Base-by-base conservation (phyloP, 2,888 invertebrate species). In the Clunio marinus region DNA sequence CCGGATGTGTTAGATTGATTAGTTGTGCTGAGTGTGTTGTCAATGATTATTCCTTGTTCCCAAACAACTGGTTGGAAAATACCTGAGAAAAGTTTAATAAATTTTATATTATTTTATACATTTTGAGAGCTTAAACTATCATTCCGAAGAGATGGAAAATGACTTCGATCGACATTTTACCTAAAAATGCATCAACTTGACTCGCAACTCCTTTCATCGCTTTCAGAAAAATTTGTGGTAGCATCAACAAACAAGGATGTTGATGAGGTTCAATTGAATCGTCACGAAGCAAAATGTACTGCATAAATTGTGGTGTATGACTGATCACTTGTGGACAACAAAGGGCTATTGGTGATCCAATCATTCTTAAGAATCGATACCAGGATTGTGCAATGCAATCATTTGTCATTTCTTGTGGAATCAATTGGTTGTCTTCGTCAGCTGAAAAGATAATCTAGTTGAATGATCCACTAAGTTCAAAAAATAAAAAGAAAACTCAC, bases 311-410 rank as follows among this genome's bases (percentile, higher is more conserved):
- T 1, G 85, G 83, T 0, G 85, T 84, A 74, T 85, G 84, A 72
- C 84, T 84, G 71, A 85, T 88, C 71, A 91, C 82, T 73, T 91
- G 88, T 0, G 94, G 93, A 41, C 91, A 87, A 73, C 93, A 93
- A 70, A 98, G 82, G 73, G 94, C 93, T 0, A 93, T 94, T 0
- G 97, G 97, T 80, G 96, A 96, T 28, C 96, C 96, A 70, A 97
- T 88, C 41, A 93, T 92, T 75, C 96, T 93, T 70, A 97, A 81
- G 75, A 97, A 89, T 70, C 97, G 85, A 80, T 94, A 97, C 97
- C 97, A 97, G 74, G 91, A 89, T 81, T 98, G 97, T 69, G 93
- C 90, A 41, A 96, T 87, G 70, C 93, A 93, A 76, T 95, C 93
- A 70, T 91, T 87, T 51, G 87, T 85, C 91, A 96, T 96, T 63